Evolutionary conservation across 2,888 invertebrate genomes (phyloP), one percentile per base, ranked within the genome.

Genomic region (Amaurobius ferox): DNA sequence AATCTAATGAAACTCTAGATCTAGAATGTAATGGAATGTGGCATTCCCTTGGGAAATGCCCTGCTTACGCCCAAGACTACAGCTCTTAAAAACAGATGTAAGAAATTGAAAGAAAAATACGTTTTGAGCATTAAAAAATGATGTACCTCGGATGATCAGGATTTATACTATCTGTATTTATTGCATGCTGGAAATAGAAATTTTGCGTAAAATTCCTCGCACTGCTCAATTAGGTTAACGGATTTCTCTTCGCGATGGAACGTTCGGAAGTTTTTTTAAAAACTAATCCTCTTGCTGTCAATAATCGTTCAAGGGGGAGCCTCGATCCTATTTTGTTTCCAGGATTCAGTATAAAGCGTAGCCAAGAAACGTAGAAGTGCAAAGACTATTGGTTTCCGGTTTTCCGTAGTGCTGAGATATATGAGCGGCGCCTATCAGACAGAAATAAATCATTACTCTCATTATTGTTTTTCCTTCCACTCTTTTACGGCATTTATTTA

Each of bases 401-500:
- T 79, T 62, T 55, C 32, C 44, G 23, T 23, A 66, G 68, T 32
- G 39, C 32, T 29, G 68, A 81, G 81, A 81, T 83, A 70, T 83
- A 83, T 70, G 81, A 83, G 62, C 68, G 26, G 70, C 85, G 79
- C 79, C 81, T 86, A 86, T 86, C 86, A 74, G 73, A 67, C 79
- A 70, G 79, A 86, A 83, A 86, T 86, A 86, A 86, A 86, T 86
- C 79, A 86, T 79, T 77, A 67, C 67, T 28, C 77, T 72, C 72
- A 78, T 85, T 86, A 86, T 79, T 79, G 79, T 86, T 86, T 86
- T 86, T 85, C 66, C 62, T 77, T 71, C 29, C 72, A 73, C 73
- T 72, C 77, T 86, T 85, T 85, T 85, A 85, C 78, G 85, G 73
- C 78, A 73, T 85, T 86, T 79, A 86, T 86, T 86, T 86, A 79